Conservation (phyloP, 2,797 vertebrate species). For the Chromis chromis region DNA sequence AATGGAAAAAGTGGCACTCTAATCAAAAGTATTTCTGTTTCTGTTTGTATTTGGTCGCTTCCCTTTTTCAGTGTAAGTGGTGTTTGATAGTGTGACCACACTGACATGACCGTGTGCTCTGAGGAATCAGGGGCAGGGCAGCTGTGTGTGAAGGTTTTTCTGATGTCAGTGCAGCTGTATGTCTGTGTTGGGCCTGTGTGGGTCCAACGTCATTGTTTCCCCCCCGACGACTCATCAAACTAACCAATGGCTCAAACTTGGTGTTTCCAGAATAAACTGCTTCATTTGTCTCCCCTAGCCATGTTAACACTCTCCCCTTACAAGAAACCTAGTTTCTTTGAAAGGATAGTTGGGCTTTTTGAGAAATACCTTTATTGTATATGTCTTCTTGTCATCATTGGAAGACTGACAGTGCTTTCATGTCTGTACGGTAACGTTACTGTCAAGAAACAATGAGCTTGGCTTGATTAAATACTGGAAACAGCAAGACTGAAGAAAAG, state of each 20-base stretch:
- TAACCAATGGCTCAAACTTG: constrained; percentile 58
- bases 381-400: neutral
- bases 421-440: constrained; percentile 3
- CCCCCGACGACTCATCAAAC: constrained; percentile 46
- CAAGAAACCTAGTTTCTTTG: neutral
- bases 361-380: neutral
- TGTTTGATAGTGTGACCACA: constrained; percentile 24
- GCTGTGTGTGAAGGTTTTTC: constrained; percentile 40
- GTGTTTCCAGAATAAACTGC: constrained; percentile 16
- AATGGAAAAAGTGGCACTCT: constrained; percentile 14
- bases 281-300: constrained; percentile 6
- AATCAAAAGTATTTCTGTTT: neutral
- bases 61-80: neutral
- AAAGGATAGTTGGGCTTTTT: constrained; percentile 9
- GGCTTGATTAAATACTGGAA: neutral
- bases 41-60: neutral
- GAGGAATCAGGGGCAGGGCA: constrained; percentile 44
- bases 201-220: constrained; percentile 25
- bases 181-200: constrained; percentile 39
- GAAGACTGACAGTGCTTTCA: neutral
- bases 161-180: constrained; percentile 63
- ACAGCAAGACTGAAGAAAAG: neutral
- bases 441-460: neutral
- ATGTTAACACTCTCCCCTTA: constrained; percentile 19
- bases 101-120: constrained; percentile 36